Evolutionary conservation across 2,113 vertebrate genomes (phyloP).

Genomic region (Rhabdomys dilectus): DNA sequence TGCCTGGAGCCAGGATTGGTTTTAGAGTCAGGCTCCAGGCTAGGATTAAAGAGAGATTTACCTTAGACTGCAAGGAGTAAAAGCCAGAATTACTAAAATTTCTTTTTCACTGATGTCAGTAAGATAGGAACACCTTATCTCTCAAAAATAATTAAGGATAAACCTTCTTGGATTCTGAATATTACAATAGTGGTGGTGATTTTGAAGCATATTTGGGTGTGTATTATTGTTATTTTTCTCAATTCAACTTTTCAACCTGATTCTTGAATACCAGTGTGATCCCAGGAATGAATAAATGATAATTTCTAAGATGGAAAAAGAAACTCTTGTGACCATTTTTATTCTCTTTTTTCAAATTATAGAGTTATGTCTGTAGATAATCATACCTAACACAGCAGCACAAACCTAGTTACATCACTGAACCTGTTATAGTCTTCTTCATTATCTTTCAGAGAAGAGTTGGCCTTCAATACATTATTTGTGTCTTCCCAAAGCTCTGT

Average conservation of each 20-base stretch:
- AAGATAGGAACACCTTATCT: neutral
- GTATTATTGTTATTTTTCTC: conserved; percentile 18
- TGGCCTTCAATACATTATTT: conserved; percentile 1
- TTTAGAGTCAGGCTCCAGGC: neutral
- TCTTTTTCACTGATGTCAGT: neutral
- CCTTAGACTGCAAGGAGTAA: neutral
- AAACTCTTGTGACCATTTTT: neutral
- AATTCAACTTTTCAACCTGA: conserved; percentile 24
- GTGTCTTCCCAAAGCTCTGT: conserved; percentile 1
- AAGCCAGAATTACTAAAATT: neutral
- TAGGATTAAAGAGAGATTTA: neutral
- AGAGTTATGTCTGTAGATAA: neutral
- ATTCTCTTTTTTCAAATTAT: conserved; percentile 16
- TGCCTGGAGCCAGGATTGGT: neutral
- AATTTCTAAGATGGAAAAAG: neutral
- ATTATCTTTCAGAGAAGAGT: neutral
- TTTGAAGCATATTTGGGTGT: conserved; percentile 7
- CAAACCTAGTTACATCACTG: neutral
- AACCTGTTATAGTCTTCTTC: neutral
- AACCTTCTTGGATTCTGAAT: conserved; percentile 13
- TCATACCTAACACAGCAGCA: neutral
- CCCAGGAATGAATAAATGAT: neutral
- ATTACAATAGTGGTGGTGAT: neutral
- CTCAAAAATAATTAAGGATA: conserved; percentile 12
- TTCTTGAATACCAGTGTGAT: neutral